phyloP scores from a whole-genome alignment of 2,797 vertebrate species.

The Rachycentron canadum region DNA sequence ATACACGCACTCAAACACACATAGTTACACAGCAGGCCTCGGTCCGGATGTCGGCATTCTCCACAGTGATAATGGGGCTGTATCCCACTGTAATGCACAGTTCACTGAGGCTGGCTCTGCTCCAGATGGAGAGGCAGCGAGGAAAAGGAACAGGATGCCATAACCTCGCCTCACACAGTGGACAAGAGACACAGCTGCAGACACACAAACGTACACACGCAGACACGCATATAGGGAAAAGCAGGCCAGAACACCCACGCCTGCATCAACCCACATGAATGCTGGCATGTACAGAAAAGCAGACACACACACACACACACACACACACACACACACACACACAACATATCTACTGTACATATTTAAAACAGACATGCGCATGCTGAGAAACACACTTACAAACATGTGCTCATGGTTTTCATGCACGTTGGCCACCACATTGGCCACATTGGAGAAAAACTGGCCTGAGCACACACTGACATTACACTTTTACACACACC shows the following conservation, averaged over 20 bases:
- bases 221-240: slow-evolving; percentile 19
- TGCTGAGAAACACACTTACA: too few relatives aligned
- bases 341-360: slow-evolving; percentile 4
- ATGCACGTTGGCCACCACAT: neutral
- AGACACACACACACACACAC: too few relatives aligned
- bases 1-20: slow-evolving; percentile 16
- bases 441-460: neutral
- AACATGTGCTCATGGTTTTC: neutral
- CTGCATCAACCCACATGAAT: slow-evolving; percentile 62
- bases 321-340: too few relatives aligned
- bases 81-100: slow-evolving; percentile 69
- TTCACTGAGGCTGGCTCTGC: slow-evolving; percentile 66
- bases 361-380: neutral
- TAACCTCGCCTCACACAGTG: slow-evolving; percentile 72
- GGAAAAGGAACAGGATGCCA: slow-evolving; percentile 81
- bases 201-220: slow-evolving; percentile 45
- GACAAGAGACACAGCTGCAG: slow-evolving; percentile 79
- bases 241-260: slow-evolving; percentile 59
- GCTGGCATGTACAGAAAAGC: slow-evolving; percentile 27
- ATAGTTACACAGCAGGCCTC: slow-evolving; percentile 34
- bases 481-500: slow-evolving; percentile 1
- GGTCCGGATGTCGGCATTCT: slow-evolving; percentile 68
- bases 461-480: neutral
- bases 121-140: slow-evolving; percentile 74
- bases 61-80: slow-evolving; percentile 68